Percentiles rank a stretch among this genome's conserved stretches.
phyloP scores from a whole-genome alignment of 2,113 vertebrate species.

The Ranitomeya imitator region DNA sequence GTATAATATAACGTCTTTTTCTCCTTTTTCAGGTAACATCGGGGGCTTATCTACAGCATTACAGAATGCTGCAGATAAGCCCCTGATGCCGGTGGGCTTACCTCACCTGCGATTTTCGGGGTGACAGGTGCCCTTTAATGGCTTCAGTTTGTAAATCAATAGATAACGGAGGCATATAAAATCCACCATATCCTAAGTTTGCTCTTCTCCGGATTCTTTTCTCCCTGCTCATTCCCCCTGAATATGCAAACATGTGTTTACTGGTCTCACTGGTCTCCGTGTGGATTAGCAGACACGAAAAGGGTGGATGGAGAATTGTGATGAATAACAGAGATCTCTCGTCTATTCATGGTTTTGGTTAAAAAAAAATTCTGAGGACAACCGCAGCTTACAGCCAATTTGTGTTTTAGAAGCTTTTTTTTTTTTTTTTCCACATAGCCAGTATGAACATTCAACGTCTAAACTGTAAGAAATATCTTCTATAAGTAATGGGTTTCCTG shows the following conservation, averaged over 20 bases:
- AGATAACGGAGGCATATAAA: neutral
- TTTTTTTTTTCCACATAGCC: constrained; percentile 26
- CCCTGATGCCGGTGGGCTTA: no score
- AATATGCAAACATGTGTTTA: constrained; percentile 44
- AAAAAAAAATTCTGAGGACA: constrained; percentile 45
- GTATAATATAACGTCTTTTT: no score
- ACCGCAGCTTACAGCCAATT: constrained; percentile 54
- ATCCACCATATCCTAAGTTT: neutral
- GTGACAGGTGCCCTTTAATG: no score
- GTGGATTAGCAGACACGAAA: constrained; percentile 53
- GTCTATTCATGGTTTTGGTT: constrained; percentile 51
- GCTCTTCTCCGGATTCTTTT: neutral
- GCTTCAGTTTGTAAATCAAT: neutral
- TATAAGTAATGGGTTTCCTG: constrained; percentile 48
- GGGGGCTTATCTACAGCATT: no score
- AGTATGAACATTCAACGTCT: constrained; percentile 29
- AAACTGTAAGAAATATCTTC: constrained; percentile 42
- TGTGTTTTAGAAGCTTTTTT: constrained; percentile 52
- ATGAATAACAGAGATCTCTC: constrained; percentile 53
- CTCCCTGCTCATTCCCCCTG: neutral
- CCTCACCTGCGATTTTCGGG: no score
- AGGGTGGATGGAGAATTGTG: constrained; percentile 43
- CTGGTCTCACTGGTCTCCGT: constrained; percentile 42
- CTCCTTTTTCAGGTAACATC: no score
- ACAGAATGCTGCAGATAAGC: no score